Percentiles rank a stretch among this genome's conserved stretches.
phyloP scores from a whole-genome alignment of 2,113 vertebrate genomes.

The Ceuthmochares aereus region DNA sequence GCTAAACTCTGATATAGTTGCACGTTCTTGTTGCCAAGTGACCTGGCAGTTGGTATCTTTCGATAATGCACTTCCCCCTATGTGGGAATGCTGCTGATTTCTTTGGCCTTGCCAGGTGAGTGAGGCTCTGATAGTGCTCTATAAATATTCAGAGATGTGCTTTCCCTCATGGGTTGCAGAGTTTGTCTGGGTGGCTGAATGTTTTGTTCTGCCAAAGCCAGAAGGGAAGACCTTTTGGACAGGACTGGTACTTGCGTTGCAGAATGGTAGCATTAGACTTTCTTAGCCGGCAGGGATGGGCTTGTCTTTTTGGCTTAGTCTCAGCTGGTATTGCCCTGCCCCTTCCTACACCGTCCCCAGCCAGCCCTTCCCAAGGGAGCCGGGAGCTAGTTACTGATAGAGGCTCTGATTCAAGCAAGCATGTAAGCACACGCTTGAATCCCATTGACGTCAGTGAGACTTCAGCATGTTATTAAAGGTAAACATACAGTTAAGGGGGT shows the following conservation, averaged over 20 bases:
- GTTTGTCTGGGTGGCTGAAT: background rate
- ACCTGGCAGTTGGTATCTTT: background rate
- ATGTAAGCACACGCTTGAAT: background rate
- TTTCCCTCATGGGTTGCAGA: fast-evolving
- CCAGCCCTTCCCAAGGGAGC: background rate
- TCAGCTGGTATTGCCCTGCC: background rate
- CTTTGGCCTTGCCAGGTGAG: background rate
- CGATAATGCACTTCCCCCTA: background rate
- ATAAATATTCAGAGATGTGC: background rate
- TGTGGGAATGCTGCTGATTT: background rate
- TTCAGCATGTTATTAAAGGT: background rate
- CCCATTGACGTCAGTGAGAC: background rate
- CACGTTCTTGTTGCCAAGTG: background rate
- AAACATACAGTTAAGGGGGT: background rate
- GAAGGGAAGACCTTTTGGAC: background rate
- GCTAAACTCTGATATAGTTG: background rate
- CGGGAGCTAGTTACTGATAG: background rate
- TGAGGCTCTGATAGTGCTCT: fast-evolving
- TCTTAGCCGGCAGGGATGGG: background rate
- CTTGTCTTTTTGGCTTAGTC: background rate
- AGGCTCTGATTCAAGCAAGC: background rate
- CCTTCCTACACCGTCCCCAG: background rate
- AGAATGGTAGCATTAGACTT: background rate
- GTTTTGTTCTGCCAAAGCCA: background rate
- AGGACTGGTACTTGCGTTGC: background rate